Conservation (phyloP, 2,113 vertebrate genomes). For the Damaliscus lunatus region DNA sequence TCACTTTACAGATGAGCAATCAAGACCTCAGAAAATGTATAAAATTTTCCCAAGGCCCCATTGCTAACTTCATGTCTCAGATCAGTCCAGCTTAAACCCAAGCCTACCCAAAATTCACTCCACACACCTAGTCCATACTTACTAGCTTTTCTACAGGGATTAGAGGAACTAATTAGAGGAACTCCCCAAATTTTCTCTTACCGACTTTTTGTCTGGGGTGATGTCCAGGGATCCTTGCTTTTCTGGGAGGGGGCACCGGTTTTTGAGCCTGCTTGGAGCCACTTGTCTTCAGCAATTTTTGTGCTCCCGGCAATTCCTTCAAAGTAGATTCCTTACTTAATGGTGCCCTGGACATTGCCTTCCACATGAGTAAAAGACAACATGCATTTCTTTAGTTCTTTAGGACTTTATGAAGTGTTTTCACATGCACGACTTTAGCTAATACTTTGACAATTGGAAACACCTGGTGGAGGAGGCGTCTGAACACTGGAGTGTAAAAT, state of each 20-base stretch:
- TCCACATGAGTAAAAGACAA: too few species aligned
- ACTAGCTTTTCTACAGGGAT: neutral
- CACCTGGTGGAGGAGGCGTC: neutral
- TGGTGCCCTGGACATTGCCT: too few species aligned
- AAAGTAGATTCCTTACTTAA: neutral
- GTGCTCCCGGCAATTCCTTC: neutral
- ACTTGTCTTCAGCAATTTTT: neutral
- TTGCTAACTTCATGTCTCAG: neutral
- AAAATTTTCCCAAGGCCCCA: too few species aligned
- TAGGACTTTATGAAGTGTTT: too few species aligned
- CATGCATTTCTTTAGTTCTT: too few species aligned
- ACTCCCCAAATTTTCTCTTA: slow-evolving; percentile 12
- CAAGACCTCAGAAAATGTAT: neutral
- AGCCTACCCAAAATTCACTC: neutral
- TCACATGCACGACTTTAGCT: too few species aligned
- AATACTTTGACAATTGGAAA: too few species aligned
- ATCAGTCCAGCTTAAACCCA: neutral
- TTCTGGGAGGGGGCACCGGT: neutral
- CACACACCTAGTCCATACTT: neutral
- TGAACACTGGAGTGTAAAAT: neutral
- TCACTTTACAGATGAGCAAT: neutral
- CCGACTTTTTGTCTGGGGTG: neutral
- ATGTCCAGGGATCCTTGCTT: neutral
- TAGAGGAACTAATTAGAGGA: neutral
- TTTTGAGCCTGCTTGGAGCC: neutral